phyloP scores from a whole-genome alignment of 2,888 invertebrate genomes.

The Priocnemis perturbator region DNA sequence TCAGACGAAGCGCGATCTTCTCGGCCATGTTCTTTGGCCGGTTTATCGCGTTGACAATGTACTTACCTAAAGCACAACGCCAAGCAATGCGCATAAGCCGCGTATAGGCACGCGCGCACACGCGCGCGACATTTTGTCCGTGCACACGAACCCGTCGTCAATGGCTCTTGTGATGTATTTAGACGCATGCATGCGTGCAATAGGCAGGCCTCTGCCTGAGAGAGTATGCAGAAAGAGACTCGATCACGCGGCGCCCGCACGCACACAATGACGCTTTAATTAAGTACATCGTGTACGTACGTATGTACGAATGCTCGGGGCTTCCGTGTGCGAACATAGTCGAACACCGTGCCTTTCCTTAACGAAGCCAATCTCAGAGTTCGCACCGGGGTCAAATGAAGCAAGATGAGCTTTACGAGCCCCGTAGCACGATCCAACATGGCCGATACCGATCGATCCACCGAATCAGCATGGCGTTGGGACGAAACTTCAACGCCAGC shows the following conservation, averaged over 20 bases:
- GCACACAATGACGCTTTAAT: constrained; percentile 32
- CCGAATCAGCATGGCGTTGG: constrained; percentile 14
- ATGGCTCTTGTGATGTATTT: no score
- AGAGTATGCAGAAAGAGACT: neutral
- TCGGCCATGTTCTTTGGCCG: no score
- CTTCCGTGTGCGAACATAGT: constrained; percentile 21
- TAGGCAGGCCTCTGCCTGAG: no score
- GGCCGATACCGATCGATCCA: constrained; percentile 37
- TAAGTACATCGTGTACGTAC: constrained; percentile 27
- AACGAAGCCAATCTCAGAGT: constrained; percentile 66
- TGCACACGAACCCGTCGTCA: no score
- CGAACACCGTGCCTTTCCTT: constrained; percentile 56
- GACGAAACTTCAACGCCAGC: constrained; percentile 1
- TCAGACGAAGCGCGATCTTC: no score
- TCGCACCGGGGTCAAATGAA: constrained; percentile 61
- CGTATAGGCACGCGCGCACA: no score
- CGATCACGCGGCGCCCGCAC: neutral
- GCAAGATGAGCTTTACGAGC: constrained; percentile 36
- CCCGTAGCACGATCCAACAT: constrained; percentile 30
- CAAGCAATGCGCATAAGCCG: no score
- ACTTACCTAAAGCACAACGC: no score
- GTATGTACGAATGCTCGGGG: constrained; percentile 8
- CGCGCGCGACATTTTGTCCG: no score
- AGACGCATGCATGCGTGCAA: no score
- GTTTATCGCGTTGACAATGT: no score